Conservation (phyloP, 2,797 vertebrate genomes). For the Cirrhinus molitorella region DNA sequence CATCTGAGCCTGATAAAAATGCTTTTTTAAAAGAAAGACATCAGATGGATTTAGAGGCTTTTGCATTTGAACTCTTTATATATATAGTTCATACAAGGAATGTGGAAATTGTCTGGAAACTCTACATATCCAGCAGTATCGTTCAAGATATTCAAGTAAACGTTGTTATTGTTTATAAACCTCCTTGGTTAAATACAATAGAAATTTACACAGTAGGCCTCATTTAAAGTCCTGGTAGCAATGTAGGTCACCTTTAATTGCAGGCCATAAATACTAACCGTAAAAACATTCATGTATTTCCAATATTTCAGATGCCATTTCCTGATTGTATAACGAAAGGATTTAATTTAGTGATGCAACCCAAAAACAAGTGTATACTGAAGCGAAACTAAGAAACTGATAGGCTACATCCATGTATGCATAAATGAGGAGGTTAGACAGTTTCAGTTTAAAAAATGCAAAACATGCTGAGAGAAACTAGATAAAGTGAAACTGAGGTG, state of each 20-base stretch:
- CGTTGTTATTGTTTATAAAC: too few species aligned
- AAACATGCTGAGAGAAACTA: neutral
- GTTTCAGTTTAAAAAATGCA: neutral
- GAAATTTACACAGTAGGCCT: too few species aligned
- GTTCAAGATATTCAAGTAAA: too few species aligned
- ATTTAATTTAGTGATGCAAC: neutral
- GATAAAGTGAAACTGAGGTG: neutral
- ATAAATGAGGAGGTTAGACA: neutral
- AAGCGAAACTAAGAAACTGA: slow-evolving; percentile 7
- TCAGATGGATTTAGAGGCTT: too few species aligned
- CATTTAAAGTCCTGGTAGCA: slow-evolving; percentile 21
- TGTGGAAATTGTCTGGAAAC: too few species aligned
- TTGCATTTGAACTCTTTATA: too few species aligned
- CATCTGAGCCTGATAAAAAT: too few species aligned
- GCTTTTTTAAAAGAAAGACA: too few species aligned
- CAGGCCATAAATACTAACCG: neutral
- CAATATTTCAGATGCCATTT: neutral
- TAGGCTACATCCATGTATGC: neutral
- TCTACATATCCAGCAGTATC: too few species aligned
- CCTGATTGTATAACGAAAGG: neutral
- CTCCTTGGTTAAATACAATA: too few species aligned
- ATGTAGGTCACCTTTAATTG: neutral
- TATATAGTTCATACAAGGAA: too few species aligned
- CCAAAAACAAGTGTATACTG: neutral
- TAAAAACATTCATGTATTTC: neutral